Percentiles rank a stretch among this genome's conserved stretches.
phyloP scores from a whole-genome alignment of 2,797 vertebrate genomes.

The Serranus cabrilla region DNA sequence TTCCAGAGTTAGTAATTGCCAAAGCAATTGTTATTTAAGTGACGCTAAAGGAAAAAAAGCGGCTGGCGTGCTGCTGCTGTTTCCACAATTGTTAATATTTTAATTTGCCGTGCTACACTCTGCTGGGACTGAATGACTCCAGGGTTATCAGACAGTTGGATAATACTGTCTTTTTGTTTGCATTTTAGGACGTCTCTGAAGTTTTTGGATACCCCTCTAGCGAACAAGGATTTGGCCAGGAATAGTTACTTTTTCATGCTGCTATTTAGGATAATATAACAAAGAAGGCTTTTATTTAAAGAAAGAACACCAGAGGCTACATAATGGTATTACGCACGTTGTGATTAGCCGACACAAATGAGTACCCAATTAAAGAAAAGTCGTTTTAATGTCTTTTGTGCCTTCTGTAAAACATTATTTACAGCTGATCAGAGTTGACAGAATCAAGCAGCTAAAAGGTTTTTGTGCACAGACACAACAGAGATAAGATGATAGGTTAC shows the following conservation, averaged over 20 bases:
- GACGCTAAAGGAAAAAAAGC: constrained; percentile 28
- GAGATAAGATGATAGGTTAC: neutral
- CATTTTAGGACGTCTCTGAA: constrained; percentile 14
- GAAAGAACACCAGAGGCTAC: neutral
- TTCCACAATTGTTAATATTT: constrained; percentile 49
- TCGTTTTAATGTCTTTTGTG: neutral
- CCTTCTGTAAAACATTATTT: neutral
- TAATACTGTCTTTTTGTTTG: constrained; percentile 2
- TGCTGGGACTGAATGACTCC: constrained; percentile 7
- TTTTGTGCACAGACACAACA: neutral
- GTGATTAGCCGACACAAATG: neutral
- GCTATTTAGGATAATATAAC: neutral
- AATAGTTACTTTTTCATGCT: neutral
- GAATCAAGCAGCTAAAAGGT: neutral
- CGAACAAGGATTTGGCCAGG: neutral
- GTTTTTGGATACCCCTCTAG: neutral
- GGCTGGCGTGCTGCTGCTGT: neutral
- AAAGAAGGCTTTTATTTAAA: neutral
- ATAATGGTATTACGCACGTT: neutral
- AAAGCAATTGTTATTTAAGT: constrained; percentile 62
- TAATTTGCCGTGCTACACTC: constrained; percentile 18
- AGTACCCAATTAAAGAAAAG: neutral
- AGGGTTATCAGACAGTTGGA: constrained; percentile 15
- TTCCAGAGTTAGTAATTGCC: constrained; percentile 59
- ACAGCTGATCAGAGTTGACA: neutral